Percentiles rank a stretch among this genome's conserved stretches.
Evolutionary conservation across 2,888 invertebrate species (phyloP).

Genomic region (Adelognathus sp.): DNA sequence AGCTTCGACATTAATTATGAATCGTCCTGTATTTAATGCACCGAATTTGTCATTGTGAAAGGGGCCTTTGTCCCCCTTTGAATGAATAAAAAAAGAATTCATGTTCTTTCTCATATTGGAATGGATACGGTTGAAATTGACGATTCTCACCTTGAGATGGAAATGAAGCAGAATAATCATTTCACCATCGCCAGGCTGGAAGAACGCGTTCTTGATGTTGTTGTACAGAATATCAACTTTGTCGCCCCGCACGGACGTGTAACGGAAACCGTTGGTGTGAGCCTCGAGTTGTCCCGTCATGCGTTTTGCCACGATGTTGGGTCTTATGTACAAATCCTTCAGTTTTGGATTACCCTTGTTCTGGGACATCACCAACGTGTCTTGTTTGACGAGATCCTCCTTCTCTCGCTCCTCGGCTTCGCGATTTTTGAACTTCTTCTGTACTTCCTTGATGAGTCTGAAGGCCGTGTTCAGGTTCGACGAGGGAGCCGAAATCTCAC

Average conservation of each 20-base stretch:
- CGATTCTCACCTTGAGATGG: conserved; percentile 90
- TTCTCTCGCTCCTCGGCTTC: conserved; percentile 99
- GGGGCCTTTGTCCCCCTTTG: no score
- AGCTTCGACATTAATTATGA: no score
- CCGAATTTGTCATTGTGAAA: no score
- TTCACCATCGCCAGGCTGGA: conserved; percentile 99
- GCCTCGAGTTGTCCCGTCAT: conserved; percentile 96
- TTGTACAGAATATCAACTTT: conserved; percentile 99
- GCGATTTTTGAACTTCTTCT: conserved; percentile 98
- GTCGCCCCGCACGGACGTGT: conserved; percentile 99
- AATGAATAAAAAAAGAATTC: no score
- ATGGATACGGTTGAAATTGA: no score
- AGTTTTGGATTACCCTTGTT: conserved; percentile 99
- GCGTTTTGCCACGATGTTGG: conserved; percentile 98
- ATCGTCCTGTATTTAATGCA: no score
- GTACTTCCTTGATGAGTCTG: conserved; percentile 98
- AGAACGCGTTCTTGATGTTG: conserved; percentile 99
- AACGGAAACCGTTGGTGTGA: conserved; percentile 97
- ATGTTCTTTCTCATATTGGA: no score
- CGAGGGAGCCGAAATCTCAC: conserved; percentile 96
- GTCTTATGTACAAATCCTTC: conserved; percentile 98
- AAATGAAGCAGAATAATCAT: conserved; percentile 99
- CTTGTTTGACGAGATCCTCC: conserved; percentile 99
- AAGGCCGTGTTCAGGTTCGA: conserved; percentile 98
- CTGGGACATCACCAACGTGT: conserved; percentile 95